Evolutionary conservation across 2,888 invertebrate species (phyloP), one percentile per base, ranked within the genome.

Genomic region (Syrphus vitripennis): DNA sequence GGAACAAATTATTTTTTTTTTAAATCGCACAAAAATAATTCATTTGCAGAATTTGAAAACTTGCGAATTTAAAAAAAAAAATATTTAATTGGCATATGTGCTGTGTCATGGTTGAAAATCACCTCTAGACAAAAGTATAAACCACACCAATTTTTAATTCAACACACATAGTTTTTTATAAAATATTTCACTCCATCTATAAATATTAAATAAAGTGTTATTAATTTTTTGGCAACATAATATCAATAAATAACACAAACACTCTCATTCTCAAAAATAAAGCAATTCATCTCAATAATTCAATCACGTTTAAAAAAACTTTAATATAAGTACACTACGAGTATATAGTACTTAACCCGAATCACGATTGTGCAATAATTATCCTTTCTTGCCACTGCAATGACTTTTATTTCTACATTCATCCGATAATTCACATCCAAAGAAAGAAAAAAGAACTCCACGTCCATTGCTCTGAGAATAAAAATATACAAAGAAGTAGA

Each of bases 331-430:
- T 19, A 34, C 12, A 29, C 9, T 10, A 34, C 34, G 34, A 6
- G 10, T 9, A 34, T 31, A 53, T n/a, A 1, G 42, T 34, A 5
- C 59, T 80, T 21, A 69, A 42, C 9, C 16, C 31, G 7, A 69
- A 53, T 61, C 69, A 75, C 75, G 69, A 75, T 69, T 81, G 69
- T 81, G 61, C 80, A 75, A 69, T 75, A 75, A 75, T 81, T 69
- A 75, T 81, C 61, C 75, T 53, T 81, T 61, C 12, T 61, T 75
- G 24, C 80, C 69, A 50, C 59, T 67, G 67, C 67, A 61, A 59
- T 74, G 67, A 74, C 67, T 80, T 74, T 80, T 74, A 61, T 67
- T 72, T 72, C 37, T 63, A 42, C 72, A 67, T 50, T 53, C 40
- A 19, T 1, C 14, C 37, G 14, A 53, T 63, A 59, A 31, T 55